Percentiles rank a stretch among this genome's conserved stretches.
Conservation (phyloP, 2,888 invertebrate species). For the Mythimna albipuncta region DNA sequence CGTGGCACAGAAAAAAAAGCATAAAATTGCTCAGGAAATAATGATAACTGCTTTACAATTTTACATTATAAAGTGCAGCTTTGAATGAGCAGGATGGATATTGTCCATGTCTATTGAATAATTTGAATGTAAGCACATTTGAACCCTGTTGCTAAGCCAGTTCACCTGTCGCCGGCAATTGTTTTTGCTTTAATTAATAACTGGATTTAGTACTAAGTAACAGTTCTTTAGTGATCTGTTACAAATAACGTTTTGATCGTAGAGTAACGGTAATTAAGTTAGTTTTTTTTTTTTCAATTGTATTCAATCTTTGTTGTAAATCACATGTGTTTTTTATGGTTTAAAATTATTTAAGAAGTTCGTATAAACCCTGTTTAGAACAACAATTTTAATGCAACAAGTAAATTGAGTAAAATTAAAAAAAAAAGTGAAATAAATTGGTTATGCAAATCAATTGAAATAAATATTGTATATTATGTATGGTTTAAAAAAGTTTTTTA, state of each 20-base stretch:
- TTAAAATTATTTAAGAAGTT: too few relatives aligned
- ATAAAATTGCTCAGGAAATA: conserved; percentile 81
- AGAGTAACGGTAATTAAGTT: not conserved
- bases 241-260: not conserved
- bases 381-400: too few relatives aligned
- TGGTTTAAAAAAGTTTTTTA: too few relatives aligned
- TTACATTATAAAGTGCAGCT: conserved; percentile 86
- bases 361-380: too few relatives aligned
- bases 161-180: conserved; percentile 77
- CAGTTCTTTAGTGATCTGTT: conserved; percentile 22
- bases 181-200: conserved; percentile 34
- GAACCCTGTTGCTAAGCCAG: conserved; percentile 78
- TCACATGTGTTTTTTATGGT: too few relatives aligned
- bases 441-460: too few relatives aligned
- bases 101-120: conserved; percentile 71
- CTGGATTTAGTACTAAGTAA: conserved; percentile 6
- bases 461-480: too few relatives aligned
- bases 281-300: not conserved
- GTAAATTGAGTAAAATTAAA: too few relatives aligned
- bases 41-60: conserved; percentile 88
- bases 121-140: conserved; percentile 71
- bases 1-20: conserved; percentile 78
- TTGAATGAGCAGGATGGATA: conserved; percentile 84
- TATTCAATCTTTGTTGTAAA: too few relatives aligned
- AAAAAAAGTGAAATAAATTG: too few relatives aligned